A percentile compares a stretch with the other conserved stretches of the same genome.
phyloP scores from a whole-genome alignment of 1,140 invertebrate genomes.

The Ceratoteleas bidentatus region DNA sequence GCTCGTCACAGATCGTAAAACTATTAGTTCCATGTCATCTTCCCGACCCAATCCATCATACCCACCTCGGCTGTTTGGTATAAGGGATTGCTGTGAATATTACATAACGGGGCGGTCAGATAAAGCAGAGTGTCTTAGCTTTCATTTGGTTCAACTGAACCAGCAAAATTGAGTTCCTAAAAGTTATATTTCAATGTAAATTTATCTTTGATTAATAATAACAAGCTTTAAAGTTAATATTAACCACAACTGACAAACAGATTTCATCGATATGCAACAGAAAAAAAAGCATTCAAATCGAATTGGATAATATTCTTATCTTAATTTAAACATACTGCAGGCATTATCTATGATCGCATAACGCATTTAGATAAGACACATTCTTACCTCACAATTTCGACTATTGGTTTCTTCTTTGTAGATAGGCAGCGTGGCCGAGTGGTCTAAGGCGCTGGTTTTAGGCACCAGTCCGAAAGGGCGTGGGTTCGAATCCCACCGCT shows the following conservation, averaged over 20 bases:
- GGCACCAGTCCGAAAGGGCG: conserved; percentile 83
- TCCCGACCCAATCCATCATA: conserved; percentile 18
- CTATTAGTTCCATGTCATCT: conserved; percentile 24
- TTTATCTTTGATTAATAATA: not conserved
- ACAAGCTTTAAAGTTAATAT: not conserved
- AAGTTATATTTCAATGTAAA: not conserved
- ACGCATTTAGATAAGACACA: too few species aligned
- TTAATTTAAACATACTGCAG: too few species aligned
- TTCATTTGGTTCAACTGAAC: conserved; percentile 4
- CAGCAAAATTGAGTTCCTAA: not conserved
- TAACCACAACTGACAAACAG: not conserved
- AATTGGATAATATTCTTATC: too few species aligned
- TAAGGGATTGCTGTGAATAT: conserved; percentile 8
- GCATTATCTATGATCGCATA: too few species aligned
- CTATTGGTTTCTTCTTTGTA: too few species aligned
- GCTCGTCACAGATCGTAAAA: conserved; percentile 57
- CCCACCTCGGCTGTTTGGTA: not conserved
- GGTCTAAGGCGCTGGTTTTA: conserved; percentile 85
- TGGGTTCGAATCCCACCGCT: conserved; percentile 84
- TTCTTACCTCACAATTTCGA: too few species aligned
- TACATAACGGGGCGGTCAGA: conserved; percentile 15
- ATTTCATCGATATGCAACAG: too few species aligned
- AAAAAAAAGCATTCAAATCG: too few species aligned
- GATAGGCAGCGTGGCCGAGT: conserved; percentile 82
- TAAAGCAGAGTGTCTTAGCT: conserved; percentile 6